These are phyloP conservation scores for Campoletis sonorensis DNA, from an alignment of 1,140 invertebrate species.

Conservation along the genomic window DNA sequence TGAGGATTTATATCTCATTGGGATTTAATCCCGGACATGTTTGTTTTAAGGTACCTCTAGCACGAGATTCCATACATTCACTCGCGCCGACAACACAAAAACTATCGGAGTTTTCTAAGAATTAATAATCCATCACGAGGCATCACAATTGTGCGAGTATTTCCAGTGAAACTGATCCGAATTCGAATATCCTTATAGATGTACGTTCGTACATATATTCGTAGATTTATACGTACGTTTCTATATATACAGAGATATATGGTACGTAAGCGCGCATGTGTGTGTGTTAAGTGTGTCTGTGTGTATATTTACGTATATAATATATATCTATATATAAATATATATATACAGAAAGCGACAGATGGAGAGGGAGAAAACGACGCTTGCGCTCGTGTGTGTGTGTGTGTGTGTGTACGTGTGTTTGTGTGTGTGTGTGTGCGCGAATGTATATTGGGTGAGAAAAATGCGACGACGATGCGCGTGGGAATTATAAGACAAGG, in stretches of 20 bases:
- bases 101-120: background rate
- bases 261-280: no score
- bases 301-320: background rate
- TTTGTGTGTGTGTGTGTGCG: no score
- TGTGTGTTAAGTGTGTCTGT: no score
- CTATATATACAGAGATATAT: background rate
- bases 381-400: background rate
- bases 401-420: background rate
- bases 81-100: background rate
- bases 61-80: background rate
- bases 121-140: constrained; percentile 31
- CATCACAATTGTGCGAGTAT: background rate
- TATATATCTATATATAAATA: constrained; percentile 6
- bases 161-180: background rate
- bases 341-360: constrained; percentile 18
- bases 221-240: background rate
- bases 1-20: no score
- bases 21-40: background rate
- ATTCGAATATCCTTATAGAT: background rate
- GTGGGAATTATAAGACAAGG: constrained; percentile 52
- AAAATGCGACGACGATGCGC: constrained; percentile 30
- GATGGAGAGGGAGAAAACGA: constrained; percentile 10
- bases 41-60: background rate
- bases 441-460: background rate
- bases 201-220: background rate